Percentiles rank a stretch among this genome's conserved stretches.
phyloP scores from a whole-genome alignment of 2,113 vertebrate genomes.

The pig (Sus scrofa) region T2T-Sscrofa CM000814.6:70662501-70663000 shows the following conservation, averaged over 20 bases:
- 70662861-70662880: background rate
- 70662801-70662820: background rate
- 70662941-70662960: background rate
- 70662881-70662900: conserved; percentile 28
- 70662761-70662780: background rate
- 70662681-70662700: conserved; percentile 3
- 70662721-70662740: background rate
- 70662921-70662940: background rate
- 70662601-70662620: background rate
- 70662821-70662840: background rate
- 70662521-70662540: conserved; percentile 97
- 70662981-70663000: background rate
- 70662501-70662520: conserved; percentile 98
- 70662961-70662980: background rate
- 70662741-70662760: background rate
- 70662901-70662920: background rate
- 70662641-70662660: background rate
- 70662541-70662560: conserved; percentile 97
- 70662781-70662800: conserved; percentile 8
- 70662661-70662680: background rate
- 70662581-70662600: background rate
- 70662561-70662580: background rate
- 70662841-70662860: background rate
- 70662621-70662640: conserved; percentile 6
- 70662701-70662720: conserved; percentile 20